phyloP scores from a whole-genome alignment of 2,797 vertebrate genomes.

The Chaunax sp. region DNA sequence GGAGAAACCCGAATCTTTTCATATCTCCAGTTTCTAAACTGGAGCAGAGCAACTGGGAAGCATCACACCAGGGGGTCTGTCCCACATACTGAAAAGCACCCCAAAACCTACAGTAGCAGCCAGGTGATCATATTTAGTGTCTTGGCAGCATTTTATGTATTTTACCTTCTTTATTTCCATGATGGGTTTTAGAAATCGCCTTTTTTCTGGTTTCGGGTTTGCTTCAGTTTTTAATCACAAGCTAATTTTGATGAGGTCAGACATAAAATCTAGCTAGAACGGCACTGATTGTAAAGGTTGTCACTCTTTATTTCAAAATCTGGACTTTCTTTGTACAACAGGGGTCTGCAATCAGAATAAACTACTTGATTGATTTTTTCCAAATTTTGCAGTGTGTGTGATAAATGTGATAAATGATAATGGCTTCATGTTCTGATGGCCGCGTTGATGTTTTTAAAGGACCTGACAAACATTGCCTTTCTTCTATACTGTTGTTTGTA shows the following conservation, averaged over 20 bases:
- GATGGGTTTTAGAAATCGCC: neutral
- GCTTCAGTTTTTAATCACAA: neutral
- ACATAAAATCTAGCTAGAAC: neutral
- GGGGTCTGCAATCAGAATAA: no score
- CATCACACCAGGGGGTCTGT: constrained; percentile 34
- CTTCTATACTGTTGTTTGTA: no score
- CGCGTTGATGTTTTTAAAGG: no score
- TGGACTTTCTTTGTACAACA: no score
- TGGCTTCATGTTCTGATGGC: neutral
- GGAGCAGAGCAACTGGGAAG: constrained; percentile 60
- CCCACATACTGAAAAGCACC: constrained; percentile 38
- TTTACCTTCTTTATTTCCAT: no score
- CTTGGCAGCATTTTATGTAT: neutral
- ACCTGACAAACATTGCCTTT: no score
- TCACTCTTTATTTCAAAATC: no score
- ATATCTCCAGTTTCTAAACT: constrained; percentile 53
- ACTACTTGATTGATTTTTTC: no score
- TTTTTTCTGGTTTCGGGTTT: neutral
- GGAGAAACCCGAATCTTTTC: constrained; percentile 31
- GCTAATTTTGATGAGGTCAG: neutral
- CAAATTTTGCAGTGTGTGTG: no score
- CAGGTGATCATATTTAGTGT: neutral
- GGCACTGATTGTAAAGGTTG: no score
- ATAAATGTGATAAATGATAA: neutral
- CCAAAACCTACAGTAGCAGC: neutral